A percentile compares a stretch with the other conserved stretches of the same genome.
These are phyloP conservation scores for Campopleginae sp. DNA, from an alignment of 2,888 invertebrate species.

Conservation along the genomic window DNA sequence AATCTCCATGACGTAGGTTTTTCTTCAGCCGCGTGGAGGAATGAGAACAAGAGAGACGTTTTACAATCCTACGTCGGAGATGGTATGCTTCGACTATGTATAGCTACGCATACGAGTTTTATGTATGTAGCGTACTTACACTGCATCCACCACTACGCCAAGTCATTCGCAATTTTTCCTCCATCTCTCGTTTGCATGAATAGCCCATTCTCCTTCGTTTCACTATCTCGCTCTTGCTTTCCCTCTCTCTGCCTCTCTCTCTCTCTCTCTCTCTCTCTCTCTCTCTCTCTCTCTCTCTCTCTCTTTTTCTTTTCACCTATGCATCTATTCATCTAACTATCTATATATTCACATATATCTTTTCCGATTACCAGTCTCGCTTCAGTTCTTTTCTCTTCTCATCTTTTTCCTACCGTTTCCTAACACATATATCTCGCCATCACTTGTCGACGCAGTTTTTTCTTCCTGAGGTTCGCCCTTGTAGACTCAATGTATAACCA, in stretches of 20 bases:
- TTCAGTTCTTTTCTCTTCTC: slow-evolving; percentile 62
- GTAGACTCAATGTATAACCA: slow-evolving; percentile 31
- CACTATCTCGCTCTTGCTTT: slow-evolving; percentile 77
- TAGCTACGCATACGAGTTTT: slow-evolving; percentile 7
- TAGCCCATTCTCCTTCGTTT: slow-evolving; percentile 83
- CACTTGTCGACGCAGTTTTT: slow-evolving; percentile 68
- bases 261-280: slow-evolving; percentile 67
- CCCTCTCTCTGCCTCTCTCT: slow-evolving; percentile 75
- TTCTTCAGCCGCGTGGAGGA: slow-evolving; percentile 59
- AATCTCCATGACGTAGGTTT: slow-evolving; percentile 82
- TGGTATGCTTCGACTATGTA: slow-evolving; percentile 42
- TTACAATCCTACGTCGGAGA: slow-evolving; percentile 79
- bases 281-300: slow-evolving; percentile 75
- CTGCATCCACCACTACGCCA: slow-evolving; percentile 77
- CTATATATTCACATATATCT: slow-evolving; percentile 71
- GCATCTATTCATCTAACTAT: slow-evolving; percentile 25
- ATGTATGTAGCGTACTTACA: slow-evolving; percentile 24
- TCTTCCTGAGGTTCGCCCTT: slow-evolving; percentile 47
- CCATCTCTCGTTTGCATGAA: slow-evolving; percentile 78
- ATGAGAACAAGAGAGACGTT: slow-evolving; percentile 73
- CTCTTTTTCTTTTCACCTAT: slow-evolving; percentile 74
- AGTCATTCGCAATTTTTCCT: slow-evolving; percentile 75
- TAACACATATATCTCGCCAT: slow-evolving; percentile 67
- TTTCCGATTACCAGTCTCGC: slow-evolving; percentile 78
- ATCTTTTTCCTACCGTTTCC: slow-evolving; percentile 55